Evolutionary conservation across 2,113 vertebrate genomes (phyloP), one percentile per base, ranked within the genome.

Genomic region (Sapayoa aenigma): DNA sequence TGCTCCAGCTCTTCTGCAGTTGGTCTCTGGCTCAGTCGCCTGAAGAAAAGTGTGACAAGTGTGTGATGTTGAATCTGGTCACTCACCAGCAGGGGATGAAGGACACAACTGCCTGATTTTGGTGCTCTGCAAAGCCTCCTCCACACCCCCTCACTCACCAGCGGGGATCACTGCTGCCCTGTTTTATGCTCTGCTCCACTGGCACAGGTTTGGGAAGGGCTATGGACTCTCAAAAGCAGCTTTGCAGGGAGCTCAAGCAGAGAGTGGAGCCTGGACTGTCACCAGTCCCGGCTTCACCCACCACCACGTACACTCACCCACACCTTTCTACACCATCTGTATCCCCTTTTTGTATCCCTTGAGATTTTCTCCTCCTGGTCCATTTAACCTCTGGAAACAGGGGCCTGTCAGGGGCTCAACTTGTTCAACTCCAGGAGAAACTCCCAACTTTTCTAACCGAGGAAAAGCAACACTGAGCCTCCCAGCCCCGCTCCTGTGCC

Each of bases 1-100:
- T 99, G 99, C 97, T 99, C 99, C 68, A 99, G 97, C 84, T 99
- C 99, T 94, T 99, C 99, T 9, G 99, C 98, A 46, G 99, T 98
- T 2, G 99, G 99, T 96, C 99, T 99, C 98, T 99, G 99, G 87
- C 99, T 99, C 80, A 99, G 97, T 85, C 99, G 98, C 96, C 99
- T 99, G 78, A 87, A 95, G 74, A 87, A 67, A 76, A 74, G 56
- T 3, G 41, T 49, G 49, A 89, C 35, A 62, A 88, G 59, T 5
- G 52, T 1, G 2, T 19, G 5, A 53, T 22, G n/a, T 68, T 89
- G 14, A 37, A 89, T 6, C 53, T 79, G 59, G 44, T 74, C 55
- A n/a, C 27, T 87, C 47, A 33, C 12, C 46, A 76, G 50, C 0
- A 25, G 42, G 37, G 49, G 27, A 39, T 33, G 33, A 58, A 50